These are phyloP conservation scores for Embiotoca jacksoni DNA, from an alignment of 2,113 vertebrate species.

Conservation along the genomic window DNA sequence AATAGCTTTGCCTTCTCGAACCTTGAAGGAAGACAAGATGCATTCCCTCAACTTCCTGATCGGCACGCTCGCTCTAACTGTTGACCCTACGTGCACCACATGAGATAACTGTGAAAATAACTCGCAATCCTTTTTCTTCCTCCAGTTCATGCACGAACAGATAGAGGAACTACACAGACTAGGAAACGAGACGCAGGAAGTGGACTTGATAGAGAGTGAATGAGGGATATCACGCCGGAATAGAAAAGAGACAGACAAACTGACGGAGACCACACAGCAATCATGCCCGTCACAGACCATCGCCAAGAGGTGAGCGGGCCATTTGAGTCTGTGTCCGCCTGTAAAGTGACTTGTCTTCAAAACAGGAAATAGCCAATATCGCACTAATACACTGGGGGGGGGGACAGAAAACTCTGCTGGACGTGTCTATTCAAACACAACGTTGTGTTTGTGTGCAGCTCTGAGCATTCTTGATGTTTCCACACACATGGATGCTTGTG, in stretches of 20 bases:
- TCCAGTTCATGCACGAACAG: slow-evolving; percentile 18
- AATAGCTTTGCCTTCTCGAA: slow-evolving; percentile 54
- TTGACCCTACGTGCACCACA: slow-evolving; percentile 42
- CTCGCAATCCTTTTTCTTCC: slow-evolving; percentile 23
- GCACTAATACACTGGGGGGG: slow-evolving; percentile 46
- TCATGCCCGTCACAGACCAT: slow-evolving; percentile 71
- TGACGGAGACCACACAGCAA: slow-evolving; percentile 66
- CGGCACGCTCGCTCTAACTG: slow-evolving; percentile 23
- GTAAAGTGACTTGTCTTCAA: slow-evolving; percentile 58
- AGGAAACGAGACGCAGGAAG: slow-evolving; percentile 16
- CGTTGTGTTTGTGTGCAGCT: slow-evolving; percentile 9
- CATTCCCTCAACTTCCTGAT: slow-evolving; percentile 41
- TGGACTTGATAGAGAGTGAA: slow-evolving; percentile 15
- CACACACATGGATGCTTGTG: no score
- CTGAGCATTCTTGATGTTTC: neutral
- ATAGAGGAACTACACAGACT: slow-evolving; percentile 21
- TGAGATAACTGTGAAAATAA: slow-evolving; percentile 61
- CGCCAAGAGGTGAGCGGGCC: slow-evolving; percentile 63
- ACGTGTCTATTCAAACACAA: slow-evolving; percentile 7
- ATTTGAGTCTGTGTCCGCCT: slow-evolving; percentile 59
- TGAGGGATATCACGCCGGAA: slow-evolving; percentile 24
- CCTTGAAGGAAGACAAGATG: slow-evolving; percentile 36
- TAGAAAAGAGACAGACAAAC: slow-evolving; percentile 29
- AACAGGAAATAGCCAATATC: slow-evolving; percentile 76
- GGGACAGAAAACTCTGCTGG: slow-evolving; percentile 19